Evolutionary conservation across 1,140 invertebrate genomes (phyloP).

Genomic region (Globodera ellingtonae): DNA sequence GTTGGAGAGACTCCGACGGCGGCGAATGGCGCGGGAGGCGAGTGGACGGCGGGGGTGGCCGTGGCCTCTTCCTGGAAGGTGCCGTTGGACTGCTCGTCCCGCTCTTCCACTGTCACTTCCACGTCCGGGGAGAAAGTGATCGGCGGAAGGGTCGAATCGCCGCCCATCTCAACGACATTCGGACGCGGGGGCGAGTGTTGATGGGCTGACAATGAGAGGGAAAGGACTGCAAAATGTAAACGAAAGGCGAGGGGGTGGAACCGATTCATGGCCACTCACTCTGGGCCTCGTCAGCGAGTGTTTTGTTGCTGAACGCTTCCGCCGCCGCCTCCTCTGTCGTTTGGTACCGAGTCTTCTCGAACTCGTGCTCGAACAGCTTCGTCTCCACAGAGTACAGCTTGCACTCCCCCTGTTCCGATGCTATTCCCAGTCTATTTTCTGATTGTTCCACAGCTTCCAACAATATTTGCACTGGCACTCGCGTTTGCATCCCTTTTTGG

Average conservation of each 20-base stretch:
- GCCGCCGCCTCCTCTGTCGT: background rate
- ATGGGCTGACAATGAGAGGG: background rate
- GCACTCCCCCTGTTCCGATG: background rate
- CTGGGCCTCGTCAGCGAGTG: background rate
- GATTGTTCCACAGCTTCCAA: background rate
- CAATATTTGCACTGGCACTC: conserved; percentile 9
- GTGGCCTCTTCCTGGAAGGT: background rate
- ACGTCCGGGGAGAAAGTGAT: background rate
- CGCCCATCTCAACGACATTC: conserved; percentile 10
- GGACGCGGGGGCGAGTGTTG: background rate
- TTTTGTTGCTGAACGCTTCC: background rate
- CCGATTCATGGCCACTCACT: too few relatives aligned
- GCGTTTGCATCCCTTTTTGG: conserved; percentile 3
- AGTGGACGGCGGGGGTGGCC: background rate
- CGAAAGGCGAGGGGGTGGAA: background rate
- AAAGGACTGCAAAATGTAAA: background rate
- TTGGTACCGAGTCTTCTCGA: background rate
- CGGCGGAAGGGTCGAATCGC: conserved; percentile 16
- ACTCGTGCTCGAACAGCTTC: conserved; percentile 14
- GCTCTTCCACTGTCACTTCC: background rate
- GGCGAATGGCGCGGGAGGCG: background rate
- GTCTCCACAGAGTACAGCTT: conserved; percentile 1
- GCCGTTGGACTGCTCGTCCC: background rate
- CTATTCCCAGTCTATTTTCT: background rate
- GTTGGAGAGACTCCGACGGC: background rate